Evolutionary conservation across 2,113 vertebrate species (phyloP).

Genomic region (Meles meles): DNA sequence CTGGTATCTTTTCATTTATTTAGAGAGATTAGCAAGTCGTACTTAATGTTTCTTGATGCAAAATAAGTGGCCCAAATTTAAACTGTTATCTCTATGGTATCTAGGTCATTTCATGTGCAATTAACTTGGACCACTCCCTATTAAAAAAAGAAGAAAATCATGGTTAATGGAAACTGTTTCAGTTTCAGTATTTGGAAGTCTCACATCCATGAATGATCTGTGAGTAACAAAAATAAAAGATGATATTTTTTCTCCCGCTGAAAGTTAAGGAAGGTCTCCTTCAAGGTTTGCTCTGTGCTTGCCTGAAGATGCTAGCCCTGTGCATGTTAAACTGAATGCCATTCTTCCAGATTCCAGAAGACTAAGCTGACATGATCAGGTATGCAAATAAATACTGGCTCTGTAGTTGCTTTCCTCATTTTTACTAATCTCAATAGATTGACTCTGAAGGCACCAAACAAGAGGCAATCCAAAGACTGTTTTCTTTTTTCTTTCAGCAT

Average conservation of each 20-base stretch:
- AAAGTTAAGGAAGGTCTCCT: background rate
- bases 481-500: background rate
- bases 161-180: background rate
- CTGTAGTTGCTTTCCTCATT: conserved; percentile 50
- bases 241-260: background rate
- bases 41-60: background rate
- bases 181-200: background rate
- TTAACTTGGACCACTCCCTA: background rate
- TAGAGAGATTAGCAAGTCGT: background rate
- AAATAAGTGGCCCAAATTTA: background rate
- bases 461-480: conserved; percentile 69
- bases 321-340: background rate
- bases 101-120: background rate
- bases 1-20: background rate
- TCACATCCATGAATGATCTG: background rate
- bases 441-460: conserved; percentile 65
- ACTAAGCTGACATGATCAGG: background rate
- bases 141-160: background rate
- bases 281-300: background rate
- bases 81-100: background rate
- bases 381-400: background rate
- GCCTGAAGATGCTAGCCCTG: background rate
- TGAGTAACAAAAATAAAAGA: background rate
- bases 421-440: conserved; percentile 39
- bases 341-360: background rate